phyloP scores from a whole-genome alignment of 2,888 invertebrate species.

The Erebia aethiops region DNA sequence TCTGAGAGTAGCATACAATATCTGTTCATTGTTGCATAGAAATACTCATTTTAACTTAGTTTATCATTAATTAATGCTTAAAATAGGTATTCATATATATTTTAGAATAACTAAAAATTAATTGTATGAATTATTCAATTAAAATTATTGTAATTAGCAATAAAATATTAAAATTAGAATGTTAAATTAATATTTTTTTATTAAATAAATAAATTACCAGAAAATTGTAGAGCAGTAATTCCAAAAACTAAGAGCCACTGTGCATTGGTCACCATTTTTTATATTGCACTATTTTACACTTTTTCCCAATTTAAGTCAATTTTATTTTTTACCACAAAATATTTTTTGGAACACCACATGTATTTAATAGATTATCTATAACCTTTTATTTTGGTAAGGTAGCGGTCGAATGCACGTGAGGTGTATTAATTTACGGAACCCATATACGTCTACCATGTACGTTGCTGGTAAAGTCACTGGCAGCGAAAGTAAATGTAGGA shows the following conservation, averaged over 20 bases:
- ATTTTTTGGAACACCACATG: neutral
- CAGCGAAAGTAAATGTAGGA: slow-evolving; percentile 67
- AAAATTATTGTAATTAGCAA: too few species aligned
- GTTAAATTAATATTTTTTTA: slow-evolving; percentile 2
- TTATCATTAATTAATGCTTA: too few species aligned
- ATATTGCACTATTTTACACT: slow-evolving; percentile 3
- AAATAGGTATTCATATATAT: too few species aligned
- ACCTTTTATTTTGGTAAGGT: neutral
- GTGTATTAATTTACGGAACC: slow-evolving; percentile 30
- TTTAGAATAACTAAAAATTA: too few species aligned
- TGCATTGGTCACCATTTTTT: slow-evolving; percentile 62
- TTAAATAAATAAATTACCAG: slow-evolving; percentile 54
- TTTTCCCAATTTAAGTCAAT: neutral
- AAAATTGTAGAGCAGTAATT: slow-evolving; percentile 64
- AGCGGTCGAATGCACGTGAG: slow-evolving; percentile 26
- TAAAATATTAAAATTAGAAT: too few species aligned
- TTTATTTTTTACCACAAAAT: slow-evolving; percentile 18
- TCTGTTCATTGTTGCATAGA: too few species aligned
- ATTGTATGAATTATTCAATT: too few species aligned
- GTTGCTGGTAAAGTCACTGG: slow-evolving; percentile 62
- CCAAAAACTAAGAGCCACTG: slow-evolving; percentile 73
- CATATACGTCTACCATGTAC: slow-evolving; percentile 56
- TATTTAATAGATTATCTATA: neutral
- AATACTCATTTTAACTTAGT: too few species aligned
- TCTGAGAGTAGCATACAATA: too few species aligned